Conservation (phyloP, 1,140 invertebrate species). For the Drosophila micromelanica region DNA sequence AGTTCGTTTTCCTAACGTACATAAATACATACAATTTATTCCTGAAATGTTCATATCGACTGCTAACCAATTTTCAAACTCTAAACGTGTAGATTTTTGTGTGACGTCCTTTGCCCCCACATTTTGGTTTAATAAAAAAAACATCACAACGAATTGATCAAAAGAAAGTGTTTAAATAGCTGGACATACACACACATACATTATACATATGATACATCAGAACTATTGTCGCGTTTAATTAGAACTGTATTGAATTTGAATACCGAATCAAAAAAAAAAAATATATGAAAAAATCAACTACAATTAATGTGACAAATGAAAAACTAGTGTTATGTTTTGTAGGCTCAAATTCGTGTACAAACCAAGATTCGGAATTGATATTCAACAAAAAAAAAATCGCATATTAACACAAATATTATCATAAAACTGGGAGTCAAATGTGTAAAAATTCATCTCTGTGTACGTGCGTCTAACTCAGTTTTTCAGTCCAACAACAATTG, state of each 20-base stretch:
- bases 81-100: constrained; percentile 77
- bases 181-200: constrained; percentile 16
- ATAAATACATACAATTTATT: constrained; percentile 48
- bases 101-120: constrained; percentile 69
- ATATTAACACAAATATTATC: neutral
- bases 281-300: neutral
- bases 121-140: constrained; percentile 26
- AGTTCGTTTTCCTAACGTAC: constrained; percentile 51
- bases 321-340: too few species aligned
- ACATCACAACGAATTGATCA: constrained; percentile 25
- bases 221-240: constrained; percentile 36
- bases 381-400: neutral
- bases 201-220: constrained; percentile 13
- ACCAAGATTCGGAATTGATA: neutral
- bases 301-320: neutral
- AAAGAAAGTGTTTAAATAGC: constrained; percentile 10
- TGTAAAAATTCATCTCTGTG: constrained; percentile 42
- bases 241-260: neutral
- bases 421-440: constrained; percentile 42
- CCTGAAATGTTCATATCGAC: constrained; percentile 60
- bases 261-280: neutral
- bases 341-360: too few species aligned
- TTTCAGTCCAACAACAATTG: constrained; percentile 11
- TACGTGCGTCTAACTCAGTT: constrained; percentile 44
- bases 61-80: constrained; percentile 65